These are phyloP conservation scores for Drosophila kambysellisi DNA, from an alignment of 2,888 invertebrate species.

Conservation along the genomic window DNA sequence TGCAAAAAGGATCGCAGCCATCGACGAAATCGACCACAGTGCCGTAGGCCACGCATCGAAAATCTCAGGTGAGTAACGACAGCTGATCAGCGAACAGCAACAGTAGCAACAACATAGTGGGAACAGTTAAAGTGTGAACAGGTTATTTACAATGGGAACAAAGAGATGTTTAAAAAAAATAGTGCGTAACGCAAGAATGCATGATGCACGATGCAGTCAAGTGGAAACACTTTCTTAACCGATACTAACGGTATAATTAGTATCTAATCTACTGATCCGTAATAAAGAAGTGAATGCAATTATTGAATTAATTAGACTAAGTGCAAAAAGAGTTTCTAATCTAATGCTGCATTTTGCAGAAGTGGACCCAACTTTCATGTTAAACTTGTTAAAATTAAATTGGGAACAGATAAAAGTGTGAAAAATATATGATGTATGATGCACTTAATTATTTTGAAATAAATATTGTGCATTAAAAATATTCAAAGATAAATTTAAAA, in stretches of 20 bases:
- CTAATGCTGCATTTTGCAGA: not conserved
- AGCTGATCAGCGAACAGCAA: not conserved
- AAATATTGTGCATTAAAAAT: not conserved
- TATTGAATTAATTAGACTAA: not conserved
- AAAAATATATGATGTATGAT: not conserved
- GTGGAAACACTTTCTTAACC: not conserved
- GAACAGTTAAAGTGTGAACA: not conserved
- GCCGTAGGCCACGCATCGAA: constrained; percentile 87
- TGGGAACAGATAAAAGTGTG: not conserved
- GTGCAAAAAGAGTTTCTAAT: not conserved
- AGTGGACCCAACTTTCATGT: not conserved
- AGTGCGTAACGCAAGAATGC: not conserved
- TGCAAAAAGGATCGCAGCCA: constrained; percentile 89
- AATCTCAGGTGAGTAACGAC: constrained; percentile 86
- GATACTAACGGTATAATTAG: not conserved
- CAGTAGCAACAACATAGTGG: not conserved
- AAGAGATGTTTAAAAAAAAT: not conserved
- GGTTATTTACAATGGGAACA: not conserved
- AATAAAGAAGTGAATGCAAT: not conserved
- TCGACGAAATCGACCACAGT: constrained; percentile 86
- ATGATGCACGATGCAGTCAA: not conserved
- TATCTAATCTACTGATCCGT: not conserved
- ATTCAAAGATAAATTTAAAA: not conserved
- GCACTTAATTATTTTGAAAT: not conserved
- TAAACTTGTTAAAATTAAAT: not conserved